phyloP scores from a whole-genome alignment of 1,140 invertebrate species.

The Eriocheir sinensis region DNA sequence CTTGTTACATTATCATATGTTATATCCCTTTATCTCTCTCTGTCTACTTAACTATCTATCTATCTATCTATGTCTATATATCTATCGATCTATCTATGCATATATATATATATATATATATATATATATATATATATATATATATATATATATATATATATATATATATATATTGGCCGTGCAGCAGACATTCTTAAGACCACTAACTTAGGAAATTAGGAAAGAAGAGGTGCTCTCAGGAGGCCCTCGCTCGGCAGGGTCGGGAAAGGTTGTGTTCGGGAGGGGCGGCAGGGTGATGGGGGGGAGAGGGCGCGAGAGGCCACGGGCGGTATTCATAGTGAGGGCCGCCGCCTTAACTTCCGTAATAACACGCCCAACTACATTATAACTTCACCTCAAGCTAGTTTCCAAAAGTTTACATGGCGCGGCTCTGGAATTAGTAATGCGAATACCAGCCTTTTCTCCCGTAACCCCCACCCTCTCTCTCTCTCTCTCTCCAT shows the following conservation, averaged over 20 bases:
- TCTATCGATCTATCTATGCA: background rate
- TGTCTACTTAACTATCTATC: background rate
- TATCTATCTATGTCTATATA: background rate
- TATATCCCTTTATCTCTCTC: background rate
- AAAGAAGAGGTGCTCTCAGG: background rate
- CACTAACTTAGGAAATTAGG: background rate
- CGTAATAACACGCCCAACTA: constrained; percentile 49
- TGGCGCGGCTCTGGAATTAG: constrained; percentile 53
- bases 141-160: background rate
- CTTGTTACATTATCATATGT: background rate
- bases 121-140: background rate
- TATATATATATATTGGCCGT: no score
- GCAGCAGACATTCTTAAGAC: no score
- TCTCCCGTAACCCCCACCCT: background rate
- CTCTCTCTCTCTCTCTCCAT: background rate
- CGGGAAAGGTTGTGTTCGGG: background rate
- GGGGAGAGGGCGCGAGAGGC: background rate
- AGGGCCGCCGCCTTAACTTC: constrained; percentile 54
- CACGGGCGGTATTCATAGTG: constrained; percentile 25
- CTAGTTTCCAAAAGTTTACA: constrained; percentile 57
- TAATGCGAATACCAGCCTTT: constrained; percentile 26
- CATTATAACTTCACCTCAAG: constrained; percentile 57
- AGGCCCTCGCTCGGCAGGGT: background rate
- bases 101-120: background rate
- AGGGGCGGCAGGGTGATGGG: background rate